Percentiles rank a stretch among this genome's conserved stretches.
Conservation (phyloP, 37 sponge, comb jelly and placozoan genomes). For the Spongilla lacustris region DNA sequence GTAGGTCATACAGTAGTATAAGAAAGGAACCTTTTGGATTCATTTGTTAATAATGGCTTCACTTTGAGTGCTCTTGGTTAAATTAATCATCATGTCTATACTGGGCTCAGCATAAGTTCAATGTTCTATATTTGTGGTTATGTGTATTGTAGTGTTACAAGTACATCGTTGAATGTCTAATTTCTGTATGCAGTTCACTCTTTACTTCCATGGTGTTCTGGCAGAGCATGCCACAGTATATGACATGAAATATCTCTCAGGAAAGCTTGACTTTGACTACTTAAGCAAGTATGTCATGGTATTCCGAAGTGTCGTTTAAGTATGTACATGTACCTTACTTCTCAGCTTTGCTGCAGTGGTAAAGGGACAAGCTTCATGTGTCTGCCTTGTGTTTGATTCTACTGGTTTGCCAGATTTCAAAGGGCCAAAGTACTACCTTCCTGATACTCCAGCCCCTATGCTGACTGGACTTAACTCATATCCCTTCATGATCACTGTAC, state of each 20-base stretch:
- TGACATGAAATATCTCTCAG: constrained; percentile 57
- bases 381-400: constrained; percentile 53
- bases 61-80: no score
- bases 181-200: constrained; percentile 36
- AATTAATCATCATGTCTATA: no score
- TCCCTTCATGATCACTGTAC: constrained; percentile 60
- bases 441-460: constrained; percentile 30
- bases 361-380: constrained; percentile 20
- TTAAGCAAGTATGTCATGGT: constrained; percentile 7
- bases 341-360: constrained; percentile 29
- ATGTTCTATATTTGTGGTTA: no score
- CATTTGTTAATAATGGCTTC: no score
- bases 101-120: no score
- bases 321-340: no score
- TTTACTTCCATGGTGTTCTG: constrained; percentile 58
- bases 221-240: constrained; percentile 46
- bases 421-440: constrained; percentile 56
- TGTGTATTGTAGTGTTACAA: no score
- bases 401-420: constrained; percentile 61
- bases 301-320: background rate
- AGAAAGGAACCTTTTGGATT: no score
- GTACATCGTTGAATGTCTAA: no score
- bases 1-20: no score
- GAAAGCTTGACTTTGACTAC: constrained; percentile 55
- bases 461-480: constrained; percentile 67